phyloP scores from a whole-genome alignment of 2,113 vertebrate genomes.

The Nasalis larvatus region DNA sequence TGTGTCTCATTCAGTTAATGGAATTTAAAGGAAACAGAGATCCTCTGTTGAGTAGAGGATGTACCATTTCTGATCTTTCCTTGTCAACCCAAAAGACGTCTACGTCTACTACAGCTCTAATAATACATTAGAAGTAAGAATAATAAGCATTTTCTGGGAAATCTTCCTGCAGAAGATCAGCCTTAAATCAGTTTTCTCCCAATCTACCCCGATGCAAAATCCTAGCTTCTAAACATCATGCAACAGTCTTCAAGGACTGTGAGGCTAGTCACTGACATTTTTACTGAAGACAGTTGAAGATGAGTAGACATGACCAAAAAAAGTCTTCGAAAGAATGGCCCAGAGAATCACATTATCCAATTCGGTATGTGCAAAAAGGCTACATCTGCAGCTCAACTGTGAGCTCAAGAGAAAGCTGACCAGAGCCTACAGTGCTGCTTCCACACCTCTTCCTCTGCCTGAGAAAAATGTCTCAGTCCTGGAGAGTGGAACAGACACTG shows the following conservation, averaged over 20 bases:
- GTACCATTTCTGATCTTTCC: neutral
- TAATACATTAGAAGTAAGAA: neutral
- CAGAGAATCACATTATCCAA: neutral
- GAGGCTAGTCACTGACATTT: neutral
- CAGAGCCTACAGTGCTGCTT: neutral
- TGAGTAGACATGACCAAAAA: neutral
- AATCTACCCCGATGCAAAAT: neutral
- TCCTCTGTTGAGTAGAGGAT: neutral
- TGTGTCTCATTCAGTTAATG: neutral
- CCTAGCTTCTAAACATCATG: neutral
- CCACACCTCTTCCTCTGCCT: neutral
- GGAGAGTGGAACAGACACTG: neutral
- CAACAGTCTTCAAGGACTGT: neutral
- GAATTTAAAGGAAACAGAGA: neutral
- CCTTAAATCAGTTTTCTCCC: neutral
- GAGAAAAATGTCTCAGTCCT: too few relatives aligned
- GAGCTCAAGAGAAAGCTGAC: neutral
- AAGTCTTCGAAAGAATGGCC: neutral
- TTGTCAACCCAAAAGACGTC: neutral
- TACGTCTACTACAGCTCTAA: neutral
- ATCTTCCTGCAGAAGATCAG: neutral
- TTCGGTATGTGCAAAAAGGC: accelerated
- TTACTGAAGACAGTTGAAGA: neutral
- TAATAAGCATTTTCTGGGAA: neutral
- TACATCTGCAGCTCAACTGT: accelerated